A percentile compares a stretch with the other conserved stretches of the same genome.
Conservation (phyloP, 2,797 vertebrate species). For the Erethizon dorsatum region DNA sequence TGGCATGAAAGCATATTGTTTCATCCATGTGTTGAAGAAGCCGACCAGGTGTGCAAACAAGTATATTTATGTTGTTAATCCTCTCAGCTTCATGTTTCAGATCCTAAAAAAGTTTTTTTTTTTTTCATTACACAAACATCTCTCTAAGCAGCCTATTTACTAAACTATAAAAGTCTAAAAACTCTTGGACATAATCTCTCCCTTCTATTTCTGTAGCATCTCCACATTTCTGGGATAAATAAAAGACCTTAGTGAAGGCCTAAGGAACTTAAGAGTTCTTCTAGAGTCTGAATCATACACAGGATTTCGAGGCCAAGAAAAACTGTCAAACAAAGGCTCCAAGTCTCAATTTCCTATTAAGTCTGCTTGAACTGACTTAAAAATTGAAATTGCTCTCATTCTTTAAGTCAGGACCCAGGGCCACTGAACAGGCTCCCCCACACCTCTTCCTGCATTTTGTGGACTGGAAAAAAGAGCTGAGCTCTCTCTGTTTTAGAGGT, state of each 20-base stretch:
- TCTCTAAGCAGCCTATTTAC: constrained; percentile 41
- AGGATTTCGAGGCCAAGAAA: constrained; percentile 47
- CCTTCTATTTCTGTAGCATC: constrained; percentile 41
- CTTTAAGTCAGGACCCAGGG: neutral
- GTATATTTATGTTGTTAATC: constrained; percentile 97
- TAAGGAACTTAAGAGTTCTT: constrained; percentile 16
- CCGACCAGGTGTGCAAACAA: constrained; percentile 97
- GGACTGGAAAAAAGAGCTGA: neutral
- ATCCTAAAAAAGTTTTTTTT: constrained; percentile 90
- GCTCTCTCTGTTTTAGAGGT: neutral
- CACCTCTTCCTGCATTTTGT: neutral
- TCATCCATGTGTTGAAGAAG: constrained; percentile 99
- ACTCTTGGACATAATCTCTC: neutral
- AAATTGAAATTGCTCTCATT: neutral
- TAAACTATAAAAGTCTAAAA: constrained; percentile 51
- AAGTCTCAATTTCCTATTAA: constrained; percentile 40
- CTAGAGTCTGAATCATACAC: neutral
- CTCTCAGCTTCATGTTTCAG: constrained; percentile 93
- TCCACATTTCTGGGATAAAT: constrained; percentile 49
- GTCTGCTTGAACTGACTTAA: neutral
- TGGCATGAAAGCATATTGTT: constrained; percentile 94
- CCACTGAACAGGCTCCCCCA: neutral
- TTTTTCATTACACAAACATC: constrained; percentile 54
- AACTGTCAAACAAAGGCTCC: constrained; percentile 4
- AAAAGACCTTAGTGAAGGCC: constrained; percentile 2